Percentiles rank a stretch among this genome's conserved stretches.
phyloP scores from a whole-genome alignment of 2,113 vertebrate genomes.

The Urocolius indicus region DNA sequence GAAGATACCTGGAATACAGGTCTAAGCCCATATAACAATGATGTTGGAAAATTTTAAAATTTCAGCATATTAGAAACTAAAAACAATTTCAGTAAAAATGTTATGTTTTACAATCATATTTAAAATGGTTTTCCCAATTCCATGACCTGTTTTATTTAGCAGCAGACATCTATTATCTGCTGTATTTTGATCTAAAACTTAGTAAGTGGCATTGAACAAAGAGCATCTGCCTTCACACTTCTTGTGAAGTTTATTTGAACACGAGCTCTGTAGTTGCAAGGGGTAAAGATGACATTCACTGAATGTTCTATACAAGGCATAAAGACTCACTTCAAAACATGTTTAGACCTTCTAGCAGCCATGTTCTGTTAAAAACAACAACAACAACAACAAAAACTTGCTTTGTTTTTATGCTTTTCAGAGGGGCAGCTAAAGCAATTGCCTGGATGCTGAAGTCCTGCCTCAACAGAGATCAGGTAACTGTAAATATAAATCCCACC shows the following conservation, averaged over 20 bases:
- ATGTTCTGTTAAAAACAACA: background rate
- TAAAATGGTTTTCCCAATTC: background rate
- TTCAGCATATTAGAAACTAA: background rate
- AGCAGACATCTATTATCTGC: background rate
- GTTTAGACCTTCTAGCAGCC: background rate
- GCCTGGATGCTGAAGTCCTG: background rate
- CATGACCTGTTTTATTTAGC: background rate
- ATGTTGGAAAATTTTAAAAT: background rate
- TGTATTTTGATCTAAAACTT: constrained; percentile 26
- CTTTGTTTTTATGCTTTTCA: background rate
- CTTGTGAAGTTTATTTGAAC: background rate
- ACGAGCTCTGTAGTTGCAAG: background rate
- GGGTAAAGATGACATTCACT: background rate
- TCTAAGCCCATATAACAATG: background rate
- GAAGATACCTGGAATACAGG: background rate
- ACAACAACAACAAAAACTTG: too few species aligned
- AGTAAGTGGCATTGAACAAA: background rate
- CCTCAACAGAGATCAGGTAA: background rate
- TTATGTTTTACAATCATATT: background rate
- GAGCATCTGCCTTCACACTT: background rate
- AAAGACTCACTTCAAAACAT: background rate
- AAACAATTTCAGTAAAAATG: background rate
- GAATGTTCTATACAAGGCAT: background rate
- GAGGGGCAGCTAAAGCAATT: background rate
- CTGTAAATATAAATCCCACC: background rate